Evolutionary conservation across 1,140 invertebrate genomes (phyloP).

Genomic region (Pomacea maculata): DNA sequence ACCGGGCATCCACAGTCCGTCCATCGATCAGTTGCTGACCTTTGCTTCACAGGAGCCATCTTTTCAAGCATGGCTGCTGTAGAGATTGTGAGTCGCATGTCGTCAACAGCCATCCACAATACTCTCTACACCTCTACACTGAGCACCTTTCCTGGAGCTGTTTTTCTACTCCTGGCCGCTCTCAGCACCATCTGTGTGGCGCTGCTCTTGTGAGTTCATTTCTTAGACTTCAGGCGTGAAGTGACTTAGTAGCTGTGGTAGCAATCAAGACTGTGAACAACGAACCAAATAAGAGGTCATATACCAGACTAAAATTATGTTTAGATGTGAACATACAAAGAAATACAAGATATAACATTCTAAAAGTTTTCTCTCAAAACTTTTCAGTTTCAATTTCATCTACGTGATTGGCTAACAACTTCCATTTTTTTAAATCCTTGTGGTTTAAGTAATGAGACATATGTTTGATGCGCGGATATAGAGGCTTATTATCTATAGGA

Average conservation of each 20-base stretch:
- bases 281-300: too few species aligned
- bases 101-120: slow-evolving; percentile 9
- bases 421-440: too few species aligned
- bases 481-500: too few species aligned
- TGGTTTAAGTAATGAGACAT: too few species aligned
- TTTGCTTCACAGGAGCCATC: slow-evolving; percentile 19
- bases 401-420: neutral
- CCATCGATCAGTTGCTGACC: neutral
- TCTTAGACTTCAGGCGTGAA: too few species aligned
- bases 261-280: too few species aligned
- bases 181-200: neutral
- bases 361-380: neutral
- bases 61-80: slow-evolving; percentile 27
- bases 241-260: too few species aligned
- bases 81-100: slow-evolving; percentile 17
- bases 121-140: slow-evolving; percentile 23
- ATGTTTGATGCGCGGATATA: neutral
- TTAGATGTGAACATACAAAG: too few species aligned
- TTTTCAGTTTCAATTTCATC: too few species aligned
- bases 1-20: too few species aligned
- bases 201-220: neutral
- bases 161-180: slow-evolving; percentile 16
- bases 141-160: slow-evolving; percentile 9
- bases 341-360: too few species aligned
- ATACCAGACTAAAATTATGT: too few species aligned